A percentile compares a stretch with the other conserved stretches of the same genome.
Evolutionary conservation across 1,140 invertebrate genomes (phyloP).

Genomic region (Drosophila leontia): DNA sequence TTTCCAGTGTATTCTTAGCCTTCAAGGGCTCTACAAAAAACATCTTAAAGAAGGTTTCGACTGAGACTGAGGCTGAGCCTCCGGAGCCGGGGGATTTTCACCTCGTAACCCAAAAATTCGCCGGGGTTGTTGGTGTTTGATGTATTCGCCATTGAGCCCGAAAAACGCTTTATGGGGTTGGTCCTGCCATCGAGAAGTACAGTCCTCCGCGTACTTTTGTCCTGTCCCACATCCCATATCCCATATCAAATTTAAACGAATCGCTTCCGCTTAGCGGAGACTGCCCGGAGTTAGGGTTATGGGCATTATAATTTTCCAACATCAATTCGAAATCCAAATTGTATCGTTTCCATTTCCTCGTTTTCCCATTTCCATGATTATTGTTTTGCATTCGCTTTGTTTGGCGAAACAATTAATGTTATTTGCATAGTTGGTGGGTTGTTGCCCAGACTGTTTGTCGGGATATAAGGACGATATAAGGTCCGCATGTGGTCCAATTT

Average conservation of each 20-base stretch:
- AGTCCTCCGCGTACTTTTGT: slow-evolving; percentile 48
- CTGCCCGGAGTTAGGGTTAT: slow-evolving; percentile 74
- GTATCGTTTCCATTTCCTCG: slow-evolving; percentile 67
- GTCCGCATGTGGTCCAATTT: slow-evolving; percentile 69
- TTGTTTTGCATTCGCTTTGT: slow-evolving; percentile 67
- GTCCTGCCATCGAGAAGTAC: slow-evolving; percentile 34
- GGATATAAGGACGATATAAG: slow-evolving; percentile 14
- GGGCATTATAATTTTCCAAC: slow-evolving; percentile 66
- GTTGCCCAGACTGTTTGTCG: slow-evolving; percentile 16
- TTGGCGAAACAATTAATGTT: slow-evolving; percentile 81
- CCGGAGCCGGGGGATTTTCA: slow-evolving; percentile 59
- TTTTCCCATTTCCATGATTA: slow-evolving; percentile 59
- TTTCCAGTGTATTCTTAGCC: slow-evolving; percentile 51
- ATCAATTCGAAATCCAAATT: slow-evolving; percentile 58
- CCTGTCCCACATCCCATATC: slow-evolving; percentile 54
- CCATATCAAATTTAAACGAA: slow-evolving; percentile 83
- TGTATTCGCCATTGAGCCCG: slow-evolving; percentile 39
- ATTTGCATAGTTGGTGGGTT: slow-evolving; percentile 76
- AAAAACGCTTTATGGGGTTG: slow-evolving; percentile 69
- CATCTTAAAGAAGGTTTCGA: slow-evolving; percentile 59
- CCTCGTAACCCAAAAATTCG: slow-evolving; percentile 71
- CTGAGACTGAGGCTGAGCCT: slow-evolving; percentile 8
- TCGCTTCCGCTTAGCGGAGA: slow-evolving; percentile 63
- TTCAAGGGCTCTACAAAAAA: slow-evolving; percentile 19
- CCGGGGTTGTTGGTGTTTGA: slow-evolving; percentile 45